Evolutionary conservation across 2,797 vertebrate genomes (phyloP).

Genomic region (Sebastes kiyomatsui): DNA sequence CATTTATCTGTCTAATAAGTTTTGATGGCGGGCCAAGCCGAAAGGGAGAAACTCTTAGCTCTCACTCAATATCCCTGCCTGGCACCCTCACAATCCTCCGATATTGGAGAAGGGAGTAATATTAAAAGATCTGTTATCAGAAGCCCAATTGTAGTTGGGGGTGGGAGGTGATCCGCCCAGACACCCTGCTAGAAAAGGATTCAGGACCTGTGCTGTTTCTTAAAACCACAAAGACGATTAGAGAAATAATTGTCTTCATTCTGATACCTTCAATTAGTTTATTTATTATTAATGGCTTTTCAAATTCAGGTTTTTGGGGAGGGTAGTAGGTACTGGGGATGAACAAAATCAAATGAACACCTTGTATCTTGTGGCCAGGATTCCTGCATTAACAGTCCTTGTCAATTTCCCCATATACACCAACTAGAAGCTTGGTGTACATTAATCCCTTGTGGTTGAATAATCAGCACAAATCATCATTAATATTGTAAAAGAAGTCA

Average conservation of each 20-base stretch:
- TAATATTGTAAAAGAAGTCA: neutral
- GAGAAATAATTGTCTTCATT: neutral
- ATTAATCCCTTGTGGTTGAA: neutral
- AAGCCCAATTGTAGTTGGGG: conserved; percentile 24
- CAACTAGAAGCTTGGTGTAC: neutral
- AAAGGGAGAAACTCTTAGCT: conserved; percentile 53
- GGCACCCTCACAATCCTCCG: conserved; percentile 42
- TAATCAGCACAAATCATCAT: neutral
- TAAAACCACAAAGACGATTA: neutral
- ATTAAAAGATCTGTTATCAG: conserved; percentile 76
- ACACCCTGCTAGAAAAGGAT: conserved; percentile 21
- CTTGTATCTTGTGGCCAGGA: neutral
- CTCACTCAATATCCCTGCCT: conserved; percentile 60
- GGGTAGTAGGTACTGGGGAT: neutral
- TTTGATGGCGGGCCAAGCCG: conserved; percentile 41
- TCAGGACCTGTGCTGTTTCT: neutral
- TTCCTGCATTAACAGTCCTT: neutral
- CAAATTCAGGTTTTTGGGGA: neutral
- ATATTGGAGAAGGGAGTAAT: conserved; percentile 55
- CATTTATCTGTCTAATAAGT: conserved; percentile 75
- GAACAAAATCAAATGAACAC: neutral
- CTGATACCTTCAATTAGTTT: neutral
- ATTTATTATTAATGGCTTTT: neutral
- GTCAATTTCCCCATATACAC: neutral
- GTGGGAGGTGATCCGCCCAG: conserved; percentile 9